Evolutionary conservation across 2,888 invertebrate species (phyloP), one percentile per base, ranked within the genome.

Genomic region (Petrolisthes cinctipes): DNA sequence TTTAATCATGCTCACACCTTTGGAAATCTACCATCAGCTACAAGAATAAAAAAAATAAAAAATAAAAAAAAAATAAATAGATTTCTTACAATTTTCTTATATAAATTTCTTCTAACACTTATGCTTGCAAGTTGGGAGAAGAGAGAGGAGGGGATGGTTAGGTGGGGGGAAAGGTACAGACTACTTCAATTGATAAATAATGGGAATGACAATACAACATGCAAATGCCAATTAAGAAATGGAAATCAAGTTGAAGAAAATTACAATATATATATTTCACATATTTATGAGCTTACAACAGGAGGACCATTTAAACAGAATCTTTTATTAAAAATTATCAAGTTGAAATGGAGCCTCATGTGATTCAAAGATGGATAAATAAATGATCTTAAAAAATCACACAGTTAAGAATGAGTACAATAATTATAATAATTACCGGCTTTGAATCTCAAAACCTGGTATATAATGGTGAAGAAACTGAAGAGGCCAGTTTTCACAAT

Each of bases 141-240:
- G 71, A 71, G 20, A 20, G 71, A 20, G 71, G 71, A 6, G 20
- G 20, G 14, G 37, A 37, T 37, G 37, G 37, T 37, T 37, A 37
- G 37, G 37, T 37, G 37, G 57, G 81, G 23, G 14, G 82, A 56
- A 23, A 51, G 73, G 57, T 81, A 66, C 73, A 71, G 81, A 66
- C 84, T 84, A 83, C 84, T 83, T 56, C 66, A 86, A 80, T 86
- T 82, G 86, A 87, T 87, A 87, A 87, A 87, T 87, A 87, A 83
- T 87, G 87, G 87, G 84, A 87, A 87, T 87, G 87, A 83, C 83
- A 81, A 61, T 87, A 82, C 87, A 75, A 57, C 81, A 84, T 87
- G 87, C 87, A 87, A 87, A 68, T 87, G 87, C 87, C 87, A 84
- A 87, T 83, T 87, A 83, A 83, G 61, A 80, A 75, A 80, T 80